phyloP scores from a whole-genome alignment of 2,888 invertebrate genomes.

The Micoletzkya japonica region DNA sequence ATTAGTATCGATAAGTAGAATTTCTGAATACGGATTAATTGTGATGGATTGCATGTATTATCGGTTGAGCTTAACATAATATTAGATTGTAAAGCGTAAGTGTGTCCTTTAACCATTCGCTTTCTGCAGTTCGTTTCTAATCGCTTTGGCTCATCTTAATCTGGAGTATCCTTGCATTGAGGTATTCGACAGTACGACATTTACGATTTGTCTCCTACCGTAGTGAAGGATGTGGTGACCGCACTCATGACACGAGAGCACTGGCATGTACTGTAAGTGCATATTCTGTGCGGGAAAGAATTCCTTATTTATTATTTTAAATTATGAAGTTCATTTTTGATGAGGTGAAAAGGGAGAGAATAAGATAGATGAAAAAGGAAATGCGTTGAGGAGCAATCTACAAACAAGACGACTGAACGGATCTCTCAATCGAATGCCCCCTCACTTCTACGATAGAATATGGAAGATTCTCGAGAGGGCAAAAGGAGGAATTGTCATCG shows the following conservation, averaged over 20 bases:
- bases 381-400: conserved; percentile 73
- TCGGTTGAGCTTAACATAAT: no score
- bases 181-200: conserved; percentile 42
- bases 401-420: conserved; percentile 90
- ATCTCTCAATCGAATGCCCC: conserved; percentile 90
- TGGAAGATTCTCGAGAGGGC: conserved; percentile 91
- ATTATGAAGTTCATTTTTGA: background rate
- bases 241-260: conserved; percentile 56
- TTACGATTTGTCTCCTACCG: conserved; percentile 62
- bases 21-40: no score
- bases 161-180: background rate
- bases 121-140: no score
- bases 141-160: background rate
- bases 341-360: background rate
- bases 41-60: no score
- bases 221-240: conserved; percentile 59
- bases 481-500: conserved; percentile 78
- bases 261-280: conserved; percentile 58
- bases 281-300: background rate
- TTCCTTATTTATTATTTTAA: background rate
- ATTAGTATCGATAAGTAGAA: conserved; percentile 5
- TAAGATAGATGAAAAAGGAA: background rate
- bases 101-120: no score
- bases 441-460: conserved; percentile 89
- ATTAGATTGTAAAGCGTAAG: no score